These are phyloP conservation scores for Conger conger DNA, from an alignment of 2,113 vertebrate genomes.

Conservation along the genomic window DNA sequence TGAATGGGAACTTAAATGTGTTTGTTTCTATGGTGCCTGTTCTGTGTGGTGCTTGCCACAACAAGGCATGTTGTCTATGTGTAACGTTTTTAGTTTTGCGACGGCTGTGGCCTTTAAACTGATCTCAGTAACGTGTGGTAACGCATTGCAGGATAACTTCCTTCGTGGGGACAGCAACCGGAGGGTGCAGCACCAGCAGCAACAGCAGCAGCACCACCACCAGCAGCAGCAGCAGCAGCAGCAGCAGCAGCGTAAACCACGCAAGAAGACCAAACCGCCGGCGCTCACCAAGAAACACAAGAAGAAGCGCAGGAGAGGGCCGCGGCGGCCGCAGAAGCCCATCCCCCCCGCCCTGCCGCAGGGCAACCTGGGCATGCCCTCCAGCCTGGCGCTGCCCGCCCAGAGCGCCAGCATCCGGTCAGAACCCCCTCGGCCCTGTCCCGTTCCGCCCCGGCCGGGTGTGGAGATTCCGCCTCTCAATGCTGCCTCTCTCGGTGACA, in stretches of 20 bases:
- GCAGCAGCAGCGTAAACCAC: slow-evolving; percentile 95
- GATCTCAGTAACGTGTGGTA: background rate
- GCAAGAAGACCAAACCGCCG: slow-evolving; percentile 98
- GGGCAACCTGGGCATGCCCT: slow-evolving; percentile 96
- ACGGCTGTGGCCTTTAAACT: background rate
- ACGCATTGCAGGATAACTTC: slow-evolving; percentile 89
- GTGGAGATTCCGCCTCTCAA: background rate
- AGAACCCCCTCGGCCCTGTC: slow-evolving; percentile 33
- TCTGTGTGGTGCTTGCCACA: too few relatives aligned
- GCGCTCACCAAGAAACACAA: slow-evolving; percentile 99
- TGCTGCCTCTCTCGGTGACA: slow-evolving; percentile 41
- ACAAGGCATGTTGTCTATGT: too few relatives aligned
- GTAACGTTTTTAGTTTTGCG: too few relatives aligned
- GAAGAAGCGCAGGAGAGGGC: slow-evolving; percentile 92
- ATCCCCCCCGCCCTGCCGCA: slow-evolving; percentile 96
- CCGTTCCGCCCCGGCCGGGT: background rate
- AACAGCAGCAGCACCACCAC: slow-evolving; percentile 80
- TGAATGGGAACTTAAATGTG: too few relatives aligned
- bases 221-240: slow-evolving; percentile 88
- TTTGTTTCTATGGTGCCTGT: too few relatives aligned
- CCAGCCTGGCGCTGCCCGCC: slow-evolving; percentile 85
- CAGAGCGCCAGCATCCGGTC: slow-evolving; percentile 85
- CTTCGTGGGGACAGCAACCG: slow-evolving; percentile 92
- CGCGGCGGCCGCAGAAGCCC: slow-evolving; percentile 94
- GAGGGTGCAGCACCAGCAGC: slow-evolving; percentile 77